These are phyloP conservation scores for Taxidea taxus DNA, from an alignment of 2,113 vertebrate genomes.

Conservation along the genomic window DNA sequence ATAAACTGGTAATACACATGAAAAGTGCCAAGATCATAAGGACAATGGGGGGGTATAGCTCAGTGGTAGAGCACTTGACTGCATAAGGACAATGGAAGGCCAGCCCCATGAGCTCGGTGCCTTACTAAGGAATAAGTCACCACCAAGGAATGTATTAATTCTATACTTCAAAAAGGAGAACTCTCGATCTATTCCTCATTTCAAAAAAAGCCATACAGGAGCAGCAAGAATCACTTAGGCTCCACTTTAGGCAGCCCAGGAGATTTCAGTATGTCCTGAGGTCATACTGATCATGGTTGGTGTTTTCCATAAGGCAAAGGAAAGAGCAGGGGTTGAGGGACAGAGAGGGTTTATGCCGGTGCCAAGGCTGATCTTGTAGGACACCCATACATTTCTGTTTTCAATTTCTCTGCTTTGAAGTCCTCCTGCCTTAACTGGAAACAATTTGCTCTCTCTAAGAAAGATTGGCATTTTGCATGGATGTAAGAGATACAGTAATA, in stretches of 20 bases:
- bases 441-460: conserved; percentile 37
- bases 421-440: conserved; percentile 41
- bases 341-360: background rate
- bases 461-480: conserved; percentile 18
- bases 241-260: background rate
- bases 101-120: background rate
- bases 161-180: background rate
- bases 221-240: background rate
- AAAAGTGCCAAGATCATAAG: background rate
- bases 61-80: too few relatives aligned
- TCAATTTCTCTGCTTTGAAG: conserved; percentile 36
- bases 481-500: background rate
- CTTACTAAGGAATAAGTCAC: background rate
- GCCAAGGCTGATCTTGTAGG: background rate
- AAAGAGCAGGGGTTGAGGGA: background rate
- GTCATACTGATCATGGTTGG: background rate
- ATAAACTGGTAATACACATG: background rate
- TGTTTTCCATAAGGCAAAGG: background rate
- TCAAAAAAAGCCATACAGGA: background rate
- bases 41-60: too few relatives aligned
- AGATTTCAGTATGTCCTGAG: background rate
- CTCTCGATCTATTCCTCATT: background rate
- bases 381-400: background rate
- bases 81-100: background rate
- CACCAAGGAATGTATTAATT: background rate